Evolutionary conservation across 1,140 invertebrate species (phyloP).

Genomic region (Drosophila athabasca): DNA sequence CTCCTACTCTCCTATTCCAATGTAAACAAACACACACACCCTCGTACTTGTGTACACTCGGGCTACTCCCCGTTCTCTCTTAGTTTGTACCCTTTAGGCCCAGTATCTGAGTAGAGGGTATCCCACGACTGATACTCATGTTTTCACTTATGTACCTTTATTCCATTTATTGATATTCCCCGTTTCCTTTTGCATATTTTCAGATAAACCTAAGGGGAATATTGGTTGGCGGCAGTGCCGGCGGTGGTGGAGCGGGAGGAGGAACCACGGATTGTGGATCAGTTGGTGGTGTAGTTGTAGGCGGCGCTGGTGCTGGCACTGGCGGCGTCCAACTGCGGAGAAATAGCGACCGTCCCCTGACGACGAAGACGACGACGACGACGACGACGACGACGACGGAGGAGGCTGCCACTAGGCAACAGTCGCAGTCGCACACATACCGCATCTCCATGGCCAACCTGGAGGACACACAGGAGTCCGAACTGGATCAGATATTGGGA

Average conservation of each 20-base stretch:
- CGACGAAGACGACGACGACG: too few species aligned
- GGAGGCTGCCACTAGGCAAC: constrained; percentile 29
- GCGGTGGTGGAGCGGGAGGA: constrained; percentile 26
- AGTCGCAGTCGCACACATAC: constrained; percentile 85
- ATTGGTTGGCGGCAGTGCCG: constrained; percentile 52
- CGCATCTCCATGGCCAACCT: constrained; percentile 96
- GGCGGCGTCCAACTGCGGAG: constrained; percentile 77
- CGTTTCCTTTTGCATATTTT: constrained; percentile 7
- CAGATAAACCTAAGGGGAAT: constrained; percentile 68
- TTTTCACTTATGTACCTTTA: background rate
- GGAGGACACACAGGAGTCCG: constrained; percentile 97
- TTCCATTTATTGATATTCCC: background rate
- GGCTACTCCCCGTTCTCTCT: too few species aligned
- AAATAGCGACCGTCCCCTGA: constrained; percentile 64
- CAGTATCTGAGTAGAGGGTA: too few species aligned
- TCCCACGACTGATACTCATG: background rate
- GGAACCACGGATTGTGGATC: constrained; percentile 13
- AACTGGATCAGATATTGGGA: constrained; percentile 97
- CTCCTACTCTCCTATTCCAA: too few species aligned
- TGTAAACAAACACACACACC: too few species aligned
- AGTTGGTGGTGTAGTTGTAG: constrained; percentile 28
- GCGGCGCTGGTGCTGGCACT: constrained; percentile 56
- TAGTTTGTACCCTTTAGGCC: too few species aligned
- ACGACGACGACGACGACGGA: constrained; percentile 21
- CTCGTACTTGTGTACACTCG: too few species aligned